Conservation (phyloP, 2,888 invertebrate species). For the Stenodema calcarata region DNA sequence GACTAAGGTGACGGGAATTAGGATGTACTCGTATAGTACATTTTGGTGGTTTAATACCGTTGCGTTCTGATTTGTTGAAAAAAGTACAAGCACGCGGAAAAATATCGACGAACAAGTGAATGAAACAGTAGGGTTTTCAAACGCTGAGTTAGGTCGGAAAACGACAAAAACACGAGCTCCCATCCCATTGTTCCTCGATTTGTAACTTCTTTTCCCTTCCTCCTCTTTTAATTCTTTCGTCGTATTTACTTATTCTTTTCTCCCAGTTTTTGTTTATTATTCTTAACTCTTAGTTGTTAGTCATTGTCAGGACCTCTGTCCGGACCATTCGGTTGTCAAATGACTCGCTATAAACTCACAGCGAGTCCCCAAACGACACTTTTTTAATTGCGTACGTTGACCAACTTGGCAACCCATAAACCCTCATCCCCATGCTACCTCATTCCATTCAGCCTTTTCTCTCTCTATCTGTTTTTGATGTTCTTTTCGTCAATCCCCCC, state of each 20-base stretch:
- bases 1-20: no score
- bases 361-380: background rate
- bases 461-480: background rate
- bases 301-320: background rate
- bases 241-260: background rate
- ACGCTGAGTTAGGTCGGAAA: background rate
- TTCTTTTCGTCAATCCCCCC: background rate
- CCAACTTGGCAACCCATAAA: background rate
- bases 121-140: background rate
- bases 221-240: background rate
- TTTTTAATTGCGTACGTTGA: background rate
- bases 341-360: background rate
- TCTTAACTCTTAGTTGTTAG: background rate
- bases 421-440: background rate
- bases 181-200: background rate
- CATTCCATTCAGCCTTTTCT: background rate
- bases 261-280: background rate
- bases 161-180: background rate
- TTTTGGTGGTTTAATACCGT: no score
- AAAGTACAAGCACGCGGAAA: no score
- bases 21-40: no score
- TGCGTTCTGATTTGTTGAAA: no score
- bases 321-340: background rate
- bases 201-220: background rate
- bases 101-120: background rate